A percentile compares a stretch with the other conserved stretches of the same genome.
phyloP scores from a whole-genome alignment of 2,888 invertebrate genomes.

The Ophion ellenae region DNA sequence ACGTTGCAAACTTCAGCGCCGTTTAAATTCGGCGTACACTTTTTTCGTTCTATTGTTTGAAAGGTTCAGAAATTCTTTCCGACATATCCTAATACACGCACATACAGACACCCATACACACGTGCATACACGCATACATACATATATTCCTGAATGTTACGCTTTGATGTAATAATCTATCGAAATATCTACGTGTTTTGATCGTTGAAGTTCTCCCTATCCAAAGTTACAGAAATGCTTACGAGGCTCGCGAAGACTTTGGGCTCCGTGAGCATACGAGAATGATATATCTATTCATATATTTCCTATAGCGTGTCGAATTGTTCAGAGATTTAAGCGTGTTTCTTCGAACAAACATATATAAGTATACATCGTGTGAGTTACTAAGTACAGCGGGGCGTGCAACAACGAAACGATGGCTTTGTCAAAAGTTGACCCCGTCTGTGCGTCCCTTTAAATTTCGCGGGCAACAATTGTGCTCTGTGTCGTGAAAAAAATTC shows the following conservation, averaged over 20 bases:
- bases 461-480: conserved; percentile 1
- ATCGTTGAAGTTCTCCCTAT: conserved; percentile 68
- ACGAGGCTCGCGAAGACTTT: conserved; percentile 41
- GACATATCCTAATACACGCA: neutral
- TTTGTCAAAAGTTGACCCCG: neutral
- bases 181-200: conserved; percentile 74
- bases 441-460: neutral
- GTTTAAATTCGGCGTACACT: no score
- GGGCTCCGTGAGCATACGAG: neutral
- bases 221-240: conserved; percentile 52
- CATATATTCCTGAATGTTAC: conserved; percentile 81
- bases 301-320: conserved; percentile 43
- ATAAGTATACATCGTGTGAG: conserved; percentile 16
- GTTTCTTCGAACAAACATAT: conserved; percentile 43
- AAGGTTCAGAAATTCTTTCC: neutral
- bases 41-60: neutral
- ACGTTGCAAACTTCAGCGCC: no score
- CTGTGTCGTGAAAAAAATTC: conserved; percentile 14
- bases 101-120: neutral
- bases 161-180: conserved; percentile 74
- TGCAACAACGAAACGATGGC: neutral
- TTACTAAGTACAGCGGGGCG: conserved; percentile 4
- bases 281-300: conserved; percentile 41
- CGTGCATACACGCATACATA: neutral
- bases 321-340: conserved; percentile 56